A percentile compares a stretch with the other conserved stretches of the same genome.
These are phyloP conservation scores for Oscheius myriophilus DNA, from an alignment of 2,888 invertebrate genomes.

Conservation along the genomic window DNA sequence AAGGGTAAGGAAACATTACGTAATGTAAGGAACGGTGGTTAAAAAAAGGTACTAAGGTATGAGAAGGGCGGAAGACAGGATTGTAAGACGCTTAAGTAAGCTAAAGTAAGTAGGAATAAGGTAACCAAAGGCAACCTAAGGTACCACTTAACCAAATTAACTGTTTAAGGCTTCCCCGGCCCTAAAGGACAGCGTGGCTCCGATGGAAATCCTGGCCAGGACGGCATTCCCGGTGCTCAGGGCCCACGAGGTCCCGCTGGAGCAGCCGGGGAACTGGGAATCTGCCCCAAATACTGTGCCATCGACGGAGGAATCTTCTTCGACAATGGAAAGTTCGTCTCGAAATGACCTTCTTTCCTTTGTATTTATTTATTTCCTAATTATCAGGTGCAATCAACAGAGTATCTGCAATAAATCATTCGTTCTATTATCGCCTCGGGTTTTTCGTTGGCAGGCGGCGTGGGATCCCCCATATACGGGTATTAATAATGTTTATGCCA, in stretches of 20 bases:
- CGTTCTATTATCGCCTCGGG: no score
- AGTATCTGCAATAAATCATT: no score
- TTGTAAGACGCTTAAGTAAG: neutral
- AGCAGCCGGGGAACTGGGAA: slow-evolving; percentile 40
- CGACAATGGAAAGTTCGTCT: slow-evolving; percentile 32
- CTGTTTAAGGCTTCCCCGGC: slow-evolving; percentile 5
- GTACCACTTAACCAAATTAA: no score
- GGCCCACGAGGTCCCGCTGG: slow-evolving; percentile 36
- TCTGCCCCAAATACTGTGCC: slow-evolving; percentile 47
- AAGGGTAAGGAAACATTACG: no score
- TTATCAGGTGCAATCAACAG: no score
- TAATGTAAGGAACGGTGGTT: no score
- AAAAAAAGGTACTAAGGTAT: no score
- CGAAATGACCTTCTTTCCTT: neutral
- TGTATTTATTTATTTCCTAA: neutral
- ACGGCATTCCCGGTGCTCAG: slow-evolving; percentile 42
- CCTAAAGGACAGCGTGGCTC: slow-evolving; percentile 35
- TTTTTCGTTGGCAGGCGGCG: no score
- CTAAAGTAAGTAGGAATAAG: neutral
- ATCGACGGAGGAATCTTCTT: slow-evolving; percentile 49
- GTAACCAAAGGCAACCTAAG: no score
- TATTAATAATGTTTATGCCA: no score
- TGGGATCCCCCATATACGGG: no score
- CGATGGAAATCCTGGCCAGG: slow-evolving; percentile 32
- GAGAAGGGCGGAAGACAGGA: neutral